Evolutionary conservation across 30 jellyfish, hydroid and myxozoan species (phyloP).

Genomic region (Catostylus mosaicus): DNA sequence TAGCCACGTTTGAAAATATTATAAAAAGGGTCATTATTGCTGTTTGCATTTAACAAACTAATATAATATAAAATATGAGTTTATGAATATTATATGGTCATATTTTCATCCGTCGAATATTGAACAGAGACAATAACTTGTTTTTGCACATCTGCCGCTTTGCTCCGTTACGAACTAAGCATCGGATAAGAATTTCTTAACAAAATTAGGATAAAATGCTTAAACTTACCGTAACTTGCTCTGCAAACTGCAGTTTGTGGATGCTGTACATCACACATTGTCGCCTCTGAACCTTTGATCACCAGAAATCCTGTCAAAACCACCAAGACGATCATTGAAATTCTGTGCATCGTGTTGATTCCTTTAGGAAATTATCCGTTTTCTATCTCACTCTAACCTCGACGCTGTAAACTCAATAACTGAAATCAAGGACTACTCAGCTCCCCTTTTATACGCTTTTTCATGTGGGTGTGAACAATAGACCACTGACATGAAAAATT

Average conservation of each 20-base stretch:
- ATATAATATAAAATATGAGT: no score
- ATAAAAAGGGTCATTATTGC: no score
- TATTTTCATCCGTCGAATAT: no score
- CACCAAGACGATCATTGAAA: neutral
- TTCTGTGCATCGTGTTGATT: neutral
- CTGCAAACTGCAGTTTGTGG: constrained; percentile 63
- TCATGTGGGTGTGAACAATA: neutral
- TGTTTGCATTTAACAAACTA: no score
- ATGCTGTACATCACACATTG: constrained; percentile 30
- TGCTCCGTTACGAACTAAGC: neutral
- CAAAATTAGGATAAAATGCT: neutral
- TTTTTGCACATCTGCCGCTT: neutral
- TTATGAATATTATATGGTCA: no score
- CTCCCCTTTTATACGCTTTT: neutral
- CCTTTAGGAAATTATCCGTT: no score
- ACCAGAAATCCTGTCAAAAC: neutral
- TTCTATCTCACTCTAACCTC: no score
- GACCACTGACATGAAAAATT: neutral
- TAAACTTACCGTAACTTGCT: constrained; percentile 52
- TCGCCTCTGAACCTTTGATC: neutral
- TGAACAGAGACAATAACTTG: no score
- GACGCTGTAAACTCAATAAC: no score
- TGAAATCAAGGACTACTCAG: no score
- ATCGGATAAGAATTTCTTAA: neutral
- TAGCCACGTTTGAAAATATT: no score